A percentile compares a stretch with the other conserved stretches of the same genome.
Conservation (phyloP, 2,113 vertebrate genomes). For the Mus spicilegus region DNA sequence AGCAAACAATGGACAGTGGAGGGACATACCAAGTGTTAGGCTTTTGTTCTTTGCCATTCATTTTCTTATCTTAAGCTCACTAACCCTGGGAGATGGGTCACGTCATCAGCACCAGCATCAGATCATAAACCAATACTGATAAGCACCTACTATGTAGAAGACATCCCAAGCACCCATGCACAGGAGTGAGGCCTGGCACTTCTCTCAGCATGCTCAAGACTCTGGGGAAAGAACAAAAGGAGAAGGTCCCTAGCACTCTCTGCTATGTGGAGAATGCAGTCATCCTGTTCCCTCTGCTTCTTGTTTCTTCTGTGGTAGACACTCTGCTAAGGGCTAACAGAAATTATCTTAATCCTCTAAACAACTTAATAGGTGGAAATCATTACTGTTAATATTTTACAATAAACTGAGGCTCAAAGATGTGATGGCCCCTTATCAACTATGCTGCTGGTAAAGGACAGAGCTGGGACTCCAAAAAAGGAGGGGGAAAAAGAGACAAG, state of each 20-base stretch:
- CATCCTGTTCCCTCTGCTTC: conserved; percentile 36
- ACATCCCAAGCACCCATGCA: neutral
- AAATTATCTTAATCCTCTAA: conserved; percentile 17
- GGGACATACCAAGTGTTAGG: neutral
- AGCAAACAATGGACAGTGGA: conserved; percentile 35
- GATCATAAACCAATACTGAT: conserved; percentile 43
- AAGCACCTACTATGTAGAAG: conserved; percentile 46
- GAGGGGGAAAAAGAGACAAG: neutral
- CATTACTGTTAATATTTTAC: conserved; percentile 42
- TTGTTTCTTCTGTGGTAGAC: conserved; percentile 33
- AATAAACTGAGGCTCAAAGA: conserved; percentile 49
- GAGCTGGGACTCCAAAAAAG: neutral
- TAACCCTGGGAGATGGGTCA: conserved; percentile 15
- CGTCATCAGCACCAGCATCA: neutral
- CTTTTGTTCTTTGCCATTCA: conserved; percentile 60
- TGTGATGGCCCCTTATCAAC: conserved; percentile 10
- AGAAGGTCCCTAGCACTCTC: neutral
- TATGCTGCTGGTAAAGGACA: neutral
- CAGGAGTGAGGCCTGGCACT: neutral
- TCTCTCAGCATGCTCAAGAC: neutral
- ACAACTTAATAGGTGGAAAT: neutral
- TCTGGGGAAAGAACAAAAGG: neutral
- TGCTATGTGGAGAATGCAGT: neutral
- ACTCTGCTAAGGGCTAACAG: conserved; percentile 12
- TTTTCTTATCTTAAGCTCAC: conserved; percentile 57